phyloP scores from a whole-genome alignment of 2,888 invertebrate species.

The Kuschelorhynchus macadamiae region DNA sequence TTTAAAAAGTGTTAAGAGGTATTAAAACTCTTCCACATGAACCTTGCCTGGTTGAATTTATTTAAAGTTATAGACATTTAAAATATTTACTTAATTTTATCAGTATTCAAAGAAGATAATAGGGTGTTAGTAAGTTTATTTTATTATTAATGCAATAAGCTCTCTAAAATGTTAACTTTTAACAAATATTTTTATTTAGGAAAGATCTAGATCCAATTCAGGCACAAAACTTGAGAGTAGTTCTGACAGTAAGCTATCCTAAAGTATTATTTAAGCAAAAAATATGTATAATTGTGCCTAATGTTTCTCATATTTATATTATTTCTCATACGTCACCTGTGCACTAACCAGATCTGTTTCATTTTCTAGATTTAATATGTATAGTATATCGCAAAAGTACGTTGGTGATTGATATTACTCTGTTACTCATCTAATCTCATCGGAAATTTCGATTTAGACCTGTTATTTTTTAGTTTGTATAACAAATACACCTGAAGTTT shows the following conservation, averaged over 20 bases:
- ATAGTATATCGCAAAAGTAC: slow-evolving; percentile 6
- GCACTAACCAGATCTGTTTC: slow-evolving; percentile 40
- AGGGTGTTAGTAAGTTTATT: too few species aligned
- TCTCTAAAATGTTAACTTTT: too few species aligned
- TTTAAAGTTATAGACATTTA: too few species aligned
- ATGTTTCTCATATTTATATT: slow-evolving; percentile 9
- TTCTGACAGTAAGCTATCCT: slow-evolving; percentile 43
- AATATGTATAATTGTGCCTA: slow-evolving; percentile 30
- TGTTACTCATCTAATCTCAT: not conserved
- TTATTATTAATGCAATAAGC: too few species aligned
- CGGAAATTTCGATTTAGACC: too few species aligned
- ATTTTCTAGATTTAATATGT: slow-evolving; percentile 19
- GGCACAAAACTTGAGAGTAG: slow-evolving; percentile 50
- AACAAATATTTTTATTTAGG: slow-evolving; percentile 55
- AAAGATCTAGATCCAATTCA: slow-evolving; percentile 57
- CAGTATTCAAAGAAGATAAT: too few species aligned
- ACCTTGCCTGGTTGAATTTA: too few species aligned
- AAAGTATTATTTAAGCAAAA: slow-evolving; percentile 28
- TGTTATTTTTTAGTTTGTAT: too few species aligned
- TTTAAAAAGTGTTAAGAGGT: too few species aligned
- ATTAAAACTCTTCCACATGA: too few species aligned
- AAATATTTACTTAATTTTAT: too few species aligned
- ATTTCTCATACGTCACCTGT: slow-evolving; percentile 32
- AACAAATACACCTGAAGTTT: too few species aligned
- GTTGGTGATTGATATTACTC: slow-evolving; percentile 6